Evolutionary conservation across 2,797 vertebrate genomes (phyloP), one percentile per base, ranked within the genome.

Genomic region (Phalloptychus januarius): DNA sequence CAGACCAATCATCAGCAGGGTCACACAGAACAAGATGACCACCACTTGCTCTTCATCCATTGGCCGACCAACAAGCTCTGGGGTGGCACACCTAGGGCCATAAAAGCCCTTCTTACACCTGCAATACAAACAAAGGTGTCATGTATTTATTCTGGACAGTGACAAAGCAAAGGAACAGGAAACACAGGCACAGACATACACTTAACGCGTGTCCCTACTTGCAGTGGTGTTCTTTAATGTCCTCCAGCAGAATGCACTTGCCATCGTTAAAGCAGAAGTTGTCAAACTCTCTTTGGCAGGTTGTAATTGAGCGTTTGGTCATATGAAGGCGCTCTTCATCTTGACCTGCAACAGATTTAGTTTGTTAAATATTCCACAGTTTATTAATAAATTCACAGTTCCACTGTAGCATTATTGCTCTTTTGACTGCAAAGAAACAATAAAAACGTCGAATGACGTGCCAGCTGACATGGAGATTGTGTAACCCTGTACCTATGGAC

Each of bases 211-310:
- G 48, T 20, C 67, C 93, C 3, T 86, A 95, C 94, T 86, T 94
- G 94, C 94, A 95, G 86, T 92, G 88, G 65, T 90, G 85, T 54
- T 93, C 84, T 0, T 92, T 86, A 11, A 91, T 4, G 77, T 94
- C 93, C 88, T 90, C 78, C 71, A 94, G 77, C 63, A 93, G 79
- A 70, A 94, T 91, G 80, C 94, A 95, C 81, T 92, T 79, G 71
- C 95, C 94, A 0, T 88, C 73, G 86, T 94, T 93, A 72, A 95
- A 10, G 80, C 95, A 95, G 89, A 79, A 95, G 25, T n/a, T 65
- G 6, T 92, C 90, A 20, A 73, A 86, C 0, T 85, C 15, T 80
- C 82, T 82, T 71, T 91, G 84, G 7, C 94, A 95, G 58, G 13
- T 78, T 70, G 87, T 76, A 18, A 50, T 72, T 1, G 77, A 86